Percentiles rank a stretch among this genome's conserved stretches.
Conservation (phyloP, 2,113 vertebrate species). For the Pitta sordida region DNA sequence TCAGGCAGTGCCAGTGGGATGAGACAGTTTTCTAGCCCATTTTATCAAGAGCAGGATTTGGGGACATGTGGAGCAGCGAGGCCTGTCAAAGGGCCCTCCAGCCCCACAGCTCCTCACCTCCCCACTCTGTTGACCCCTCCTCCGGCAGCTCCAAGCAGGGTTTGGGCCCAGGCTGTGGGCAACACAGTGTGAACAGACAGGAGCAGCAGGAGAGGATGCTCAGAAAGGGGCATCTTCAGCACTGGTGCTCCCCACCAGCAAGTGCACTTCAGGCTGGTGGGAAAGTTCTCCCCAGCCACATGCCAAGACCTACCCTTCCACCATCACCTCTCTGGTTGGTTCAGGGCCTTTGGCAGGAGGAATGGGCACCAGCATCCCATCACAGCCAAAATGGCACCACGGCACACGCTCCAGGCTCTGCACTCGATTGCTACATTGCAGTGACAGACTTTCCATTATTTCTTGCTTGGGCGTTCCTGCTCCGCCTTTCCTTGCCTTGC, state of each 20-base stretch:
- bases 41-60: background rate
- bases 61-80: background rate
- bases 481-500: background rate
- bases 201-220: background rate
- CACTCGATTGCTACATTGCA: background rate
- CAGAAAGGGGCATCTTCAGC: background rate
- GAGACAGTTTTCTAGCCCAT: background rate
- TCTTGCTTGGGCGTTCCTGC: background rate
- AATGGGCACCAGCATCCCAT: background rate
- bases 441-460: constrained; percentile 31
- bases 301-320: background rate
- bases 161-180: background rate
- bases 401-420: background rate
- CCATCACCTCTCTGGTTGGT: background rate
- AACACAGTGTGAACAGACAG: background rate
- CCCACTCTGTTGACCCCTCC: background rate
- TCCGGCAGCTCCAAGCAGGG: background rate
- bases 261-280: background rate
- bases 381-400: background rate
- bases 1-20: background rate
- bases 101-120: background rate
- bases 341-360: background rate
- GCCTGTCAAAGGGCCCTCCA: background rate
- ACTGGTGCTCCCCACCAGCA: background rate
- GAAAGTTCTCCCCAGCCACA: background rate